Conservation (phyloP, 1,140 invertebrate species). For the Lasioglossum albipes region DNA sequence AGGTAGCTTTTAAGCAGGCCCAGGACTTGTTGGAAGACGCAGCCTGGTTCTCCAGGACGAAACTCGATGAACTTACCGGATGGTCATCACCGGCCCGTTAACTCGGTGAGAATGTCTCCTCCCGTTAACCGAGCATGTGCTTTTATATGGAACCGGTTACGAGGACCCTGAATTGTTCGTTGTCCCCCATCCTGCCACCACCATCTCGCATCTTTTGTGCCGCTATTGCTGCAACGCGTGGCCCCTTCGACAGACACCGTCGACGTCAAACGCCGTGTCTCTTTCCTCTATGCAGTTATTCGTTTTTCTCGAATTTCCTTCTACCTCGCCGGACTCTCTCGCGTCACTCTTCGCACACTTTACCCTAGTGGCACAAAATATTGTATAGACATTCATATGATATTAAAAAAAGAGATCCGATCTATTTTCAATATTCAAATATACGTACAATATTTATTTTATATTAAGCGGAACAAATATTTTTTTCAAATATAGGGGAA, state of each 20-base stretch:
- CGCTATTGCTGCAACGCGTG: neutral
- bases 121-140: slow-evolving; percentile 66
- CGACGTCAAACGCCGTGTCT: neutral
- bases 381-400: too few species aligned
- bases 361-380: too few species aligned
- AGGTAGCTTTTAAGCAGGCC: neutral
- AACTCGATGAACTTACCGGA: slow-evolving; percentile 40
- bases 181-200: slow-evolving; percentile 50
- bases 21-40: neutral
- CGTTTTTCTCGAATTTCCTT: neutral
- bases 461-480: too few species aligned
- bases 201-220: slow-evolving; percentile 32
- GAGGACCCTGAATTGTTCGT: slow-evolving; percentile 74
- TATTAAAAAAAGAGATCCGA: too few species aligned
- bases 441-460: too few species aligned
- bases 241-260: neutral
- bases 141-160: slow-evolving; percentile 74
- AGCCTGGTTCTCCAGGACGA: slow-evolving; percentile 1
- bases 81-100: slow-evolving; percentile 51
- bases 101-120: slow-evolving; percentile 70
- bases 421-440: too few species aligned
- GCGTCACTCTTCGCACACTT: too few species aligned
- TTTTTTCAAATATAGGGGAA: too few species aligned
- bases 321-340: too few species aligned
- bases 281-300: neutral